Evolutionary conservation across 2,113 vertebrate genomes (phyloP).

Genomic region (Cryptomyrus ogoouensis): DNA sequence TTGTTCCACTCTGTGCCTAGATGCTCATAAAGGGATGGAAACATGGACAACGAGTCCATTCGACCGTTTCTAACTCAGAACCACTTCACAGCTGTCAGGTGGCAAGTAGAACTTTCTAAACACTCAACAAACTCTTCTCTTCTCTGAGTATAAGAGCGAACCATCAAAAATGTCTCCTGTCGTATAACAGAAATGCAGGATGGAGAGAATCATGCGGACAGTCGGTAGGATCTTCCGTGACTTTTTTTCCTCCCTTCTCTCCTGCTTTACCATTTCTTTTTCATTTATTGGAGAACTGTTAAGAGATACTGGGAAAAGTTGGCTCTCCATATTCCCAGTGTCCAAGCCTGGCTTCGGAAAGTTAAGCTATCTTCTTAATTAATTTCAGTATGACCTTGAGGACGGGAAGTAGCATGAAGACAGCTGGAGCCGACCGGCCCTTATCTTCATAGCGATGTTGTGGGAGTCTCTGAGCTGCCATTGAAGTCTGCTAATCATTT

Average conservation of each 20-base stretch:
- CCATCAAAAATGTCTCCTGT: background rate
- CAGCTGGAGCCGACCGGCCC: slow-evolving; percentile 34
- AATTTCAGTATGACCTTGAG: slow-evolving; percentile 42
- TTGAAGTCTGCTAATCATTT: slow-evolving; percentile 8
- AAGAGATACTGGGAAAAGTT: background rate
- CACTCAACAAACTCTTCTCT: background rate
- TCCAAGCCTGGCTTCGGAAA: background rate
- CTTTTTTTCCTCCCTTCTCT: background rate
- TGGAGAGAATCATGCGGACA: background rate
- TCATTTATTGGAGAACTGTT: background rate
- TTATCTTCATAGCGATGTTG: slow-evolving; percentile 37
- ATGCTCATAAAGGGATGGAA: background rate
- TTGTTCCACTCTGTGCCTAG: background rate
- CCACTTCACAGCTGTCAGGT: background rate
- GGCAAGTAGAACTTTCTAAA: background rate
- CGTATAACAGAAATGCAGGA: background rate
- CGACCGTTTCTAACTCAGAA: background rate
- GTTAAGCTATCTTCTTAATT: slow-evolving; percentile 10
- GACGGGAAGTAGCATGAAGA: slow-evolving; percentile 30
- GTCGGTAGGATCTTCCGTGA: background rate
- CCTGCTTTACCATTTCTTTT: background rate
- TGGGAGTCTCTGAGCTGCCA: background rate
- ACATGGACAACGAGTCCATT: background rate
- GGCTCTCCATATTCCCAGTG: background rate
- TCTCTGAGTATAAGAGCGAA: background rate